phyloP scores from a whole-genome alignment of 2,113 vertebrate species.

The Tychaedon coryphoeus region DNA sequence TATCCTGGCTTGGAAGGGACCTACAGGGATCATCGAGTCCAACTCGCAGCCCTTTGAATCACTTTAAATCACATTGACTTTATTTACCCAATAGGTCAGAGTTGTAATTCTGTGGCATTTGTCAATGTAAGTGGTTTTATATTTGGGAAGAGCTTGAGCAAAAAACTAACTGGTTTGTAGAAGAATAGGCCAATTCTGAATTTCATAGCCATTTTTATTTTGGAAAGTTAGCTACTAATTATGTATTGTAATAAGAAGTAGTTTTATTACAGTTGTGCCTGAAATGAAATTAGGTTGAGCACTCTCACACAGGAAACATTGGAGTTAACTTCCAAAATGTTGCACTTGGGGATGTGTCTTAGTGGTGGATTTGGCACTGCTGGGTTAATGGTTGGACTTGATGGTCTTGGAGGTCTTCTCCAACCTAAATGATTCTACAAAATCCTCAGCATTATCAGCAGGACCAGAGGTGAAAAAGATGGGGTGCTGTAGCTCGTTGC shows the following conservation, averaged over 20 bases:
- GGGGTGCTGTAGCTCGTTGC: neutral
- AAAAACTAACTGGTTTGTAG: neutral
- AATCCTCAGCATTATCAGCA: neutral
- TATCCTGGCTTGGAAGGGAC: neutral
- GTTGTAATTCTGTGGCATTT: neutral
- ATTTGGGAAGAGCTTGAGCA: neutral
- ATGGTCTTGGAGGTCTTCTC: neutral
- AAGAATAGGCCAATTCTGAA: neutral
- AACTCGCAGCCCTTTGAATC: neutral
- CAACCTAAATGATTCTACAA: neutral
- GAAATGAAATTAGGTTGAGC: neutral
- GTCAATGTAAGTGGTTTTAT: neutral
- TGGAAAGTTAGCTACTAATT: neutral
- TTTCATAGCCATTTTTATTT: neutral
- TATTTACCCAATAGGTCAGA: neutral
- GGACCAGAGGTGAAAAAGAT: neutral
- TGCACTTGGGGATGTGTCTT: neutral
- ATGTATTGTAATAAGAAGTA: neutral
- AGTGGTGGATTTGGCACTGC: neutral
- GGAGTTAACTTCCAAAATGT: neutral
- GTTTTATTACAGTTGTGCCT: neutral
- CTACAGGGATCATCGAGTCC: neutral
- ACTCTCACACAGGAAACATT: neutral
- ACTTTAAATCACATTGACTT: neutral
- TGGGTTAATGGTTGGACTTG: neutral